Conservation (phyloP, 2,888 invertebrate species). For the Nemoura dubitans region DNA sequence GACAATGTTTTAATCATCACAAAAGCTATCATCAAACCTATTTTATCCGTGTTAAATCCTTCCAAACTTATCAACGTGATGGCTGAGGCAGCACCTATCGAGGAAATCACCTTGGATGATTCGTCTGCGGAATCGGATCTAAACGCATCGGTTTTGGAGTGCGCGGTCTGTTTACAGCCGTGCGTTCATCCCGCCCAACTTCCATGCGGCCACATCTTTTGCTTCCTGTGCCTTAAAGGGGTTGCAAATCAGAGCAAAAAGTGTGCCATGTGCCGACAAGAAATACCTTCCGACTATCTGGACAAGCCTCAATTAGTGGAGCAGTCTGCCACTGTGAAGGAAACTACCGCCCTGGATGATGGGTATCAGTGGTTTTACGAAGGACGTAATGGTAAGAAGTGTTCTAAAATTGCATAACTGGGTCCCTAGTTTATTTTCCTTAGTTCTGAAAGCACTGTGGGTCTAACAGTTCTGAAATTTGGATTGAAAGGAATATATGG, state of each 20-base stretch:
- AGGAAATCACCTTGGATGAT: neutral
- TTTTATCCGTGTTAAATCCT: too few relatives aligned
- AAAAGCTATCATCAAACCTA: too few relatives aligned
- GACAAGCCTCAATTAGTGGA: constrained; percentile 81
- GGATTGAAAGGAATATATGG: too few relatives aligned
- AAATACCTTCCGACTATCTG: constrained; percentile 88
- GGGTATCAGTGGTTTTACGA: constrained; percentile 96
- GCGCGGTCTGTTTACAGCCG: constrained; percentile 91
- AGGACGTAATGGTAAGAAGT: constrained; percentile 84
- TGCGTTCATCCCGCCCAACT: constrained; percentile 92
- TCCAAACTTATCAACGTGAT: neutral
- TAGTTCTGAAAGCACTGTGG: neutral
- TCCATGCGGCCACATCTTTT: constrained; percentile 95
- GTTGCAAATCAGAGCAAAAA: constrained; percentile 84
- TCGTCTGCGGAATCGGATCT: constrained; percentile 12
- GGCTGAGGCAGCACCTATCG: constrained; percentile 9
- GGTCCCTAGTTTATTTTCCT: too few relatives aligned
- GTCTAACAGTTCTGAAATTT: neutral
- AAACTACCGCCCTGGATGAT: constrained; percentile 62
- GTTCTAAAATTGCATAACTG: too few relatives aligned
- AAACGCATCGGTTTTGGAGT: constrained; percentile 66
- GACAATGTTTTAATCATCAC: too few relatives aligned
- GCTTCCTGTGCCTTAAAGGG: constrained; percentile 95
- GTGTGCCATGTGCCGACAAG: constrained; percentile 93
- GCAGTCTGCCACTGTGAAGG: constrained; percentile 57